Conservation (phyloP, 2,113 vertebrate genomes). For the Merops nubicus region DNA sequence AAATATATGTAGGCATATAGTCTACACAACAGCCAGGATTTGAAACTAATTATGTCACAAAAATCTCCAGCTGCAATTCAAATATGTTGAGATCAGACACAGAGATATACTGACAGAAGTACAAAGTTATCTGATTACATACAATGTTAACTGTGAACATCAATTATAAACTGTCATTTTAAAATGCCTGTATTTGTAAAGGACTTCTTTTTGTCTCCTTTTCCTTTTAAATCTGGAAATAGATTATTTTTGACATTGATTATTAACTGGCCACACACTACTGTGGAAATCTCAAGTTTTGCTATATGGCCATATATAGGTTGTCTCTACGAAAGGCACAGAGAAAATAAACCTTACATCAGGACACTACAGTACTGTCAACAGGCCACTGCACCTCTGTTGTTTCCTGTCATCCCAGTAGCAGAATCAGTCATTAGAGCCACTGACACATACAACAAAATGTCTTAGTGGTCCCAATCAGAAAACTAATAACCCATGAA, state of each 20-base stretch:
- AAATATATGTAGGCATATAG: background rate
- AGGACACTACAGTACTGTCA: background rate
- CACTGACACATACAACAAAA: background rate
- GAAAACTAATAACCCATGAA: background rate
- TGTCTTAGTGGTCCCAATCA: background rate
- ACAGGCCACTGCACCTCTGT: background rate
- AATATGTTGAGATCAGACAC: background rate
- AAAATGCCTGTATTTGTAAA: background rate
- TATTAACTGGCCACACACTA: background rate
- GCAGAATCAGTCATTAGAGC: background rate
- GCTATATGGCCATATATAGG: background rate
- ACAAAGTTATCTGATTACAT: background rate
- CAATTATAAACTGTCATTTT: background rate
- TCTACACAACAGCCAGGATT: background rate
- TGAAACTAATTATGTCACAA: background rate
- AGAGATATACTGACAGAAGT: background rate
- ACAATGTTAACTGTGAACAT: background rate
- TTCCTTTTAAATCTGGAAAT: background rate
- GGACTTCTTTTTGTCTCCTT: background rate
- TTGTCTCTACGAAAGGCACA: slow-evolving; percentile 2
- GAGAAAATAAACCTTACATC: background rate
- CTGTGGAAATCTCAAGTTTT: background rate
- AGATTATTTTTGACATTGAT: background rate
- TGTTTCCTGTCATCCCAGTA: background rate
- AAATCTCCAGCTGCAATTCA: background rate